Percentiles rank a stretch among this genome's conserved stretches.
Evolutionary conservation across 2,113 vertebrate species (phyloP).

Genomic region (Anoplopoma fimbria): DNA sequence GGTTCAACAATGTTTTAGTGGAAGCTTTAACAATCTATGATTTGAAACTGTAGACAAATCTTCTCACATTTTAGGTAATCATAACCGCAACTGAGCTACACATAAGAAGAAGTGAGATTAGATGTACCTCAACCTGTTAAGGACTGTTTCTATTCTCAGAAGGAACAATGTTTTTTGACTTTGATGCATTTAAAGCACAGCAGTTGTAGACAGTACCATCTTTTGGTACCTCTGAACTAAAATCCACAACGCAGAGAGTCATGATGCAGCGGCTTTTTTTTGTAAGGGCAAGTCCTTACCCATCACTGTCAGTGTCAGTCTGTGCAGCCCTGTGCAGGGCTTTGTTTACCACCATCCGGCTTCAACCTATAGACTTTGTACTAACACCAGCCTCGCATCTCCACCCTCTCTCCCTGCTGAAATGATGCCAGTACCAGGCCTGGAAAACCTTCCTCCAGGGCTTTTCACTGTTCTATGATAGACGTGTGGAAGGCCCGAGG

Average conservation of each 20-base stretch:
- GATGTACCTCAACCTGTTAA: neutral
- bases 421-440: constrained; percentile 33
- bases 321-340: constrained; percentile 12
- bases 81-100: neutral
- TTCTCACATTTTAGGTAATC: too few relatives aligned
- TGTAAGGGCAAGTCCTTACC: neutral
- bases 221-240: neutral
- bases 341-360: constrained; percentile 42
- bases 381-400: constrained; percentile 33
- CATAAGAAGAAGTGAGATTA: constrained; percentile 6
- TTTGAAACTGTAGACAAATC: too few relatives aligned
- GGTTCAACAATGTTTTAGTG: neutral
- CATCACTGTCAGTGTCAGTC: constrained; percentile 8
- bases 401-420: constrained; percentile 36
- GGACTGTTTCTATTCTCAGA: neutral
- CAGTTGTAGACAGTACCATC: neutral
- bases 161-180: neutral
- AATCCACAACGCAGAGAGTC: neutral
- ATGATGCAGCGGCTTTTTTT: neutral
- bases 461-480: constrained; percentile 35
- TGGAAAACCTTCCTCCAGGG: constrained; percentile 33
- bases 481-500: constrained; percentile 33
- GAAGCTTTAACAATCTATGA: neutral
- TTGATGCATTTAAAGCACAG: neutral
- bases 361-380: constrained; percentile 28